Evolutionary conservation across 2,888 invertebrate genomes (phyloP), one percentile per base, ranked within the genome.

Genomic region (Oxycera nigricornis): DNA sequence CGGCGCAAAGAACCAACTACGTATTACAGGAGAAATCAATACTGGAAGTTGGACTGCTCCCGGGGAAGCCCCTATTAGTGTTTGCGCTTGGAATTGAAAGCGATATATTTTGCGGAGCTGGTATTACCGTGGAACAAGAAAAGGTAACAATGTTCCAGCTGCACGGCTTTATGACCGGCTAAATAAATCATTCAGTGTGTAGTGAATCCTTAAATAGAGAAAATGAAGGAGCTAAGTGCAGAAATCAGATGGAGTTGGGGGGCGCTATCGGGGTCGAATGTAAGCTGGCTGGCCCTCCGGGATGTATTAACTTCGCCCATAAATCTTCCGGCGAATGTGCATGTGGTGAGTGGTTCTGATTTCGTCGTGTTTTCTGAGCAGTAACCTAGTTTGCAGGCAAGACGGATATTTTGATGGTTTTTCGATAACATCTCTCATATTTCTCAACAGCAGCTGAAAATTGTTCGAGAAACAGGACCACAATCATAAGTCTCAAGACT

Each of bases 161-260:
- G 22, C 55, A 24, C 9, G 6, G 2, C 22, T 55, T 55, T n/a
- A n/a, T n/a, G n/a, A n/a, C 55, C 55, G 55, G 22, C 4, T 9
- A 55, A 24, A 55, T 55, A 55, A 55, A 55, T 55, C 55, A 55
- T 55, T 55, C 55, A 55, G 24, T 55, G 55, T 24, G 55, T 24
- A 24, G 20, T 55, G 55, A 55, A 55, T 55, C 24, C 24, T 55
- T 55, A 55, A 55, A 55, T 20, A 24, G 24, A 11, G 55, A 17
- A 24, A 55, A 55, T 55, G 24, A 22, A 24, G 55, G 24, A 55
- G 55, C 17, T 20, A 55, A 55, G 24, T 24, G 55, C 55, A n/a
- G n/a, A 55, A 24, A 24, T 55, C 14, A 17, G 17, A 46, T 46
- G 46, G 17, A 46, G 17, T 46, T 3, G n/a, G n/a, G 46, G 17